Conservation (phyloP, 2,888 invertebrate species). For the Empis stercorea region DNA sequence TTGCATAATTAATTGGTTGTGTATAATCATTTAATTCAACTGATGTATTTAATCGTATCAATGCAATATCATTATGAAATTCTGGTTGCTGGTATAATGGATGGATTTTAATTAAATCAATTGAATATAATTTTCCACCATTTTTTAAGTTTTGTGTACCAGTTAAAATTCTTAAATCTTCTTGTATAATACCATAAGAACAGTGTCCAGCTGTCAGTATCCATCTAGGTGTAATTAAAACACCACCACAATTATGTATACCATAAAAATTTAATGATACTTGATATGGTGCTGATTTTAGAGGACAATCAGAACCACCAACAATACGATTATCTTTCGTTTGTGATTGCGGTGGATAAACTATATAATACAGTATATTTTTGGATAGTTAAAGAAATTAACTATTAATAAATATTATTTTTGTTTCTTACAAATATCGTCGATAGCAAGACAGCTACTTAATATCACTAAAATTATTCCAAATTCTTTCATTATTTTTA, state of each 20-base stretch:
- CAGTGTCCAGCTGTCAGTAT: conserved; percentile 32
- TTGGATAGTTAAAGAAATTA: no score
- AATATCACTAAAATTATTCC: no score
- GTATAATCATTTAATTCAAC: conserved; percentile 42
- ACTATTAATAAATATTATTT: no score
- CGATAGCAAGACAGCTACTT: no score
- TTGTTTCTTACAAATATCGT: no score
- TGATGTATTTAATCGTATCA: conserved; percentile 43
- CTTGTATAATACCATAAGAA: conserved; percentile 21
- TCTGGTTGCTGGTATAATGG: conserved; percentile 27
- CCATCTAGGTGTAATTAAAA: conserved; percentile 24
- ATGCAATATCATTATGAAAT: conserved; percentile 51
- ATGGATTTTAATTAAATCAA: conserved; percentile 22
- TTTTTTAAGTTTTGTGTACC: conserved; percentile 26
- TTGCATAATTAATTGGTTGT: conserved; percentile 44
- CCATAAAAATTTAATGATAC: conserved; percentile 27
- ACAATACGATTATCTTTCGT: conserved; percentile 22
- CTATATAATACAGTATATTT: no score
- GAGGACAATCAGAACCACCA: conserved; percentile 26
- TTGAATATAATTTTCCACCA: conserved; percentile 20
- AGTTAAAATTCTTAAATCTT: conserved; percentile 23
- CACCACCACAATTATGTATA: conserved; percentile 31
- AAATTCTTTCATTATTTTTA: no score
- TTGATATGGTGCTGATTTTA: conserved; percentile 26
- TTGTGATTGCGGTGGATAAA: conserved; percentile 23